These are phyloP conservation scores for Corbicula japonica DNA, from an alignment of 2,888 invertebrate genomes.

Conservation along the genomic window DNA sequence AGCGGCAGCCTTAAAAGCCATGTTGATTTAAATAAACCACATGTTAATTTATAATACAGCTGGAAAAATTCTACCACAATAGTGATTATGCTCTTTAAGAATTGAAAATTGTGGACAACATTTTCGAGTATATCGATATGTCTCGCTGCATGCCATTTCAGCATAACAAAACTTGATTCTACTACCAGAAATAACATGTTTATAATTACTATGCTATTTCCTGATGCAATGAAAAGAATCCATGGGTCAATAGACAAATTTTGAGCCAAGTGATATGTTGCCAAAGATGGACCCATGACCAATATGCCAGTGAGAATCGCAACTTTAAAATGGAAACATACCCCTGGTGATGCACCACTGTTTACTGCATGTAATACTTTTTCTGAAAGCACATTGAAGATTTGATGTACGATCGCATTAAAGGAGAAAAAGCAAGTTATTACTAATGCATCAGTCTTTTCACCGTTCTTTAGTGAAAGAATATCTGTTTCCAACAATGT, in stretches of 20 bases:
- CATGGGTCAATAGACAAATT: not conserved
- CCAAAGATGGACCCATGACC: not conserved
- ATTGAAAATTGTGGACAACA: not conserved
- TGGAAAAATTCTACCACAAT: not conserved
- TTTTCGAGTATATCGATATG: slow-evolving; percentile 7
- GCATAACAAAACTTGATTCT: not conserved
- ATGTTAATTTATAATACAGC: slow-evolving; percentile 9
- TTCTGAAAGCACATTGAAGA: not conserved
- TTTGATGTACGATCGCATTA: not conserved
- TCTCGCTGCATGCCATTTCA: not conserved
- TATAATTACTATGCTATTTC: not conserved
- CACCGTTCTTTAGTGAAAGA: not conserved
- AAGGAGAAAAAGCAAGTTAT: slow-evolving; percentile 1
- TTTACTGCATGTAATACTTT: not conserved
- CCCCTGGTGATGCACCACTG: not conserved
- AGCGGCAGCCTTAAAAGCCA: slow-evolving; percentile 10
- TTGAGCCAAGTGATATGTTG: not conserved
- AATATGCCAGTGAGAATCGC: slow-evolving; percentile 7
- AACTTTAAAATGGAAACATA: slow-evolving; percentile 6
- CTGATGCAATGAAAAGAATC: slow-evolving; percentile 11
- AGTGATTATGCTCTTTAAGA: not conserved
- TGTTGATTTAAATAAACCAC: slow-evolving; percentile 17
- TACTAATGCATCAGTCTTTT: slow-evolving; percentile 10
- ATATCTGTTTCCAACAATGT: slow-evolving; percentile 7
- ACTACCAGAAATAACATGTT: not conserved